These are phyloP conservation scores for Stegophylla sp. DNA, from an alignment of 2,888 invertebrate species.

Conservation along the genomic window DNA sequence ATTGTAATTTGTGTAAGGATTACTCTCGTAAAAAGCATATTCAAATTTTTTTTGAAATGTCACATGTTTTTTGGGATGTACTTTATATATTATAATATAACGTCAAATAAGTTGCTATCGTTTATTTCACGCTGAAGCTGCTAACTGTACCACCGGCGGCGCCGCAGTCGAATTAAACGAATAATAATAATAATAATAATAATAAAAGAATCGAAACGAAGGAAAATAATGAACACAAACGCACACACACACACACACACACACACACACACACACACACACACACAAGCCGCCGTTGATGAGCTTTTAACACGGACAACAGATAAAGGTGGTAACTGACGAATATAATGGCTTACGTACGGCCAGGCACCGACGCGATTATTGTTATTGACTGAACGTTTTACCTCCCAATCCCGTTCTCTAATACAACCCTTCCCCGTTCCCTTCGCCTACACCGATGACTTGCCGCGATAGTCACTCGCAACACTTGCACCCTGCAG, in stretches of 20 bases:
- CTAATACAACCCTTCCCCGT: neutral
- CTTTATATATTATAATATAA: too few species aligned
- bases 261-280: neutral
- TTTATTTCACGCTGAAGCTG: neutral
- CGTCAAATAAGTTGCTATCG: too few species aligned
- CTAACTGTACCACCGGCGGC: too few species aligned
- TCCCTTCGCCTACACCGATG: neutral
- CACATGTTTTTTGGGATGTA: too few species aligned
- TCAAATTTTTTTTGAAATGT: too few species aligned
- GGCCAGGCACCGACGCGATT: constrained; percentile 51
- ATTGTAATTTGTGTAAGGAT: too few species aligned
- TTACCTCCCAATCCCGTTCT: too few species aligned
- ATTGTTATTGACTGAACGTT: constrained; percentile 44
- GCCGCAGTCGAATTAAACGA: neutral
- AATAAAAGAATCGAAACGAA: neutral
- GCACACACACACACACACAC: neutral
- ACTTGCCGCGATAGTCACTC: neutral
- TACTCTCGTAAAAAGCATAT: too few species aligned
- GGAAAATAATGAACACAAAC: neutral
- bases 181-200: constrained; percentile 8
- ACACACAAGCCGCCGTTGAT: constrained; percentile 29
- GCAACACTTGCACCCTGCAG: neutral
- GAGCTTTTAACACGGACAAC: constrained; percentile 56
- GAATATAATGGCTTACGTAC: constrained; percentile 49
- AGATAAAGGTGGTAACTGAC: constrained; percentile 51